Evolutionary conservation across 2,113 vertebrate genomes (phyloP).

Genomic region (Circaetus gallicus): DNA sequence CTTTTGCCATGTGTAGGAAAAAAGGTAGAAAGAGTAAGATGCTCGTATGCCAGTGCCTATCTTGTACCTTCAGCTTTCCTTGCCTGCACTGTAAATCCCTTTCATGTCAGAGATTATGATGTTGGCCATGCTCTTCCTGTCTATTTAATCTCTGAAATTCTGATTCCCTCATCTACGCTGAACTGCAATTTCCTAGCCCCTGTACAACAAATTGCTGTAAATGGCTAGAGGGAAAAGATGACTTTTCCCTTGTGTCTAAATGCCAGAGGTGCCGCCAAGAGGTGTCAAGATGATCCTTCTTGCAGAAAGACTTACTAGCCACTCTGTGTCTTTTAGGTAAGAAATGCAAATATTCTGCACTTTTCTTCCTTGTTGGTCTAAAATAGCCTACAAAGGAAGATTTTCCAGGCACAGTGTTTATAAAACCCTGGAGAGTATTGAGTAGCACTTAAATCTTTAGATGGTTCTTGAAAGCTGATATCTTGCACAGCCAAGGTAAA

Average conservation of each 20-base stretch:
- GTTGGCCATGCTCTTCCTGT: background rate
- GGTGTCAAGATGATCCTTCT: background rate
- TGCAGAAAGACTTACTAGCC: background rate
- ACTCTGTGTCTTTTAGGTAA: background rate
- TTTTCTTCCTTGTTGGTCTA: background rate
- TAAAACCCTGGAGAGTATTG: background rate
- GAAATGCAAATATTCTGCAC: background rate
- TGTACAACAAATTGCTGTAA: background rate
- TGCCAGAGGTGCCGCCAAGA: background rate
- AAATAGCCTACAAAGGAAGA: background rate
- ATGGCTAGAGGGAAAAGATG: background rate
- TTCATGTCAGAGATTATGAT: background rate
- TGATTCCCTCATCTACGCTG: background rate
- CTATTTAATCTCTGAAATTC: background rate
- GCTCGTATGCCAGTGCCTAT: fast-evolving
- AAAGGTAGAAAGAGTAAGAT: background rate
- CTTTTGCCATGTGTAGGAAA: background rate
- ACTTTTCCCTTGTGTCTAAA: background rate
- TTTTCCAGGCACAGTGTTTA: background rate
- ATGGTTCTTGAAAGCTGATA: background rate
- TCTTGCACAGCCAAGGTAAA: background rate
- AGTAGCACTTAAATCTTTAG: background rate
- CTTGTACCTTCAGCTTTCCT: background rate
- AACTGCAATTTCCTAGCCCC: background rate
- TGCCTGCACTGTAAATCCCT: background rate